phyloP scores from a whole-genome alignment of 1,140 invertebrate species.

The Cotesia vestalis region DNA sequence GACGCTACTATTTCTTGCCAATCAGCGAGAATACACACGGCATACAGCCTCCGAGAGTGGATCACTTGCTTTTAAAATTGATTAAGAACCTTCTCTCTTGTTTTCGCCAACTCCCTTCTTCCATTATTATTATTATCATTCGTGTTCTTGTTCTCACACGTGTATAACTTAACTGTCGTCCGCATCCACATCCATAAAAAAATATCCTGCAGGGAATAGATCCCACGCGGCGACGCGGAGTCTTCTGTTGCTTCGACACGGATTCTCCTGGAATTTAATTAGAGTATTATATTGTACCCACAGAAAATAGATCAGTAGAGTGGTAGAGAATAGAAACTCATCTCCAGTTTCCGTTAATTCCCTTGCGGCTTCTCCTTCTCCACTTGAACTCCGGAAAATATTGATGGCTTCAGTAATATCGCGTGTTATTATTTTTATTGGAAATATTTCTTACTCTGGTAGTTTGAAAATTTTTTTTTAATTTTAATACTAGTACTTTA shows the following conservation, averaged over 20 bases:
- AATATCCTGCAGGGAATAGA: slow-evolving; percentile 6
- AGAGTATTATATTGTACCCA: neutral
- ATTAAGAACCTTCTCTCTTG: neutral
- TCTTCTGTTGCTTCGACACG: slow-evolving; percentile 6
- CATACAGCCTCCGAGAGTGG: slow-evolving; percentile 23
- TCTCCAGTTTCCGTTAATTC: neutral
- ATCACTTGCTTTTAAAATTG: slow-evolving; percentile 34
- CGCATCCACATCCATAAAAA: neutral
- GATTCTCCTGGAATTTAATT: slow-evolving; percentile 31
- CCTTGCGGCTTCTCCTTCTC: neutral
- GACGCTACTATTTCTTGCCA: slow-evolving; percentile 49
- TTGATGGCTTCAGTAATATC: no score
- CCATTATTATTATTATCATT: no score
- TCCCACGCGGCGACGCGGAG: neutral
- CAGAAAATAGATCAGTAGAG: slow-evolving; percentile 6
- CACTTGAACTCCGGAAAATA: no score
- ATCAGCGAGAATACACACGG: slow-evolving; percentile 39
- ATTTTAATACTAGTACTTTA: neutral
- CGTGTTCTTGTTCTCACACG: slow-evolving; percentile 1
- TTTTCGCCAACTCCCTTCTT: neutral
- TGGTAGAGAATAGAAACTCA: neutral
- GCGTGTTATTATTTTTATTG: neutral
- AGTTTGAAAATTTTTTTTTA: no score
- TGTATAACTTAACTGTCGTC: no score
- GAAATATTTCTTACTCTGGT: neutral